Percentiles rank a stretch among this genome's conserved stretches.
Evolutionary conservation across 2,113 vertebrate genomes (phyloP).

Genomic region (Rattus rattus): DNA sequence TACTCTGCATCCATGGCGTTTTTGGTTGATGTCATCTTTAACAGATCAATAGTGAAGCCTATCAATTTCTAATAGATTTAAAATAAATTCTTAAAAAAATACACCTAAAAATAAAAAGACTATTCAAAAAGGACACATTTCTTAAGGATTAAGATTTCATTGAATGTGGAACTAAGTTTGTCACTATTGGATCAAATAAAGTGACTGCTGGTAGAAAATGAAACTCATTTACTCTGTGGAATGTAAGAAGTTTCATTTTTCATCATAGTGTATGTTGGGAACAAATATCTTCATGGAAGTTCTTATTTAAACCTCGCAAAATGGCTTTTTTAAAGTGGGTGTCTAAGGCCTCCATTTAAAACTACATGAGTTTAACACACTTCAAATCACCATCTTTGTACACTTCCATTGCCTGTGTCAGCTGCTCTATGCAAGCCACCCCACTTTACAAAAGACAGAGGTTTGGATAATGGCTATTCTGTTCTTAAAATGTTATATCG

Average conservation of each 20-base stretch:
- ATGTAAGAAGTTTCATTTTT: constrained; percentile 55
- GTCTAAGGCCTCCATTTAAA: constrained; percentile 1
- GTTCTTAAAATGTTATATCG: not conserved
- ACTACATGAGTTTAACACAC: constrained; percentile 12
- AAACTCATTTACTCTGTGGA: not conserved
- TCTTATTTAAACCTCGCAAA: constrained; percentile 67
- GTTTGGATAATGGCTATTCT: not conserved
- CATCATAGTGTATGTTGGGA: constrained; percentile 47
- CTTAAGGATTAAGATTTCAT: constrained; percentile 36
- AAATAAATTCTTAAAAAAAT: constrained; percentile 62
- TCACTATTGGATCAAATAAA: not conserved
- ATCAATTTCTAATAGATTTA: constrained; percentile 66
- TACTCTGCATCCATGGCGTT: constrained; percentile 66
- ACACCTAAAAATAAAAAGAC: not conserved
- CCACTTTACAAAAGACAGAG: not conserved
- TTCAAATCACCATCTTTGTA: constrained; percentile 15
- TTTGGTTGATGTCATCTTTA: constrained; percentile 58
- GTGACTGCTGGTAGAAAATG: constrained; percentile 55
- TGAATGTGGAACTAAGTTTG: constrained; percentile 63
- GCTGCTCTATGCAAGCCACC: not conserved
- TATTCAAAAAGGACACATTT: constrained; percentile 38
- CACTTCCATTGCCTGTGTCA: not conserved
- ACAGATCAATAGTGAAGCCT: constrained; percentile 78
- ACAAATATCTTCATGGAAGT: not conserved
- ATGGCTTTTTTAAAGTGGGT: not conserved